Base-by-base conservation (phyloP, 2,113 vertebrate species). In the Erinaceus europaeus region DNA sequence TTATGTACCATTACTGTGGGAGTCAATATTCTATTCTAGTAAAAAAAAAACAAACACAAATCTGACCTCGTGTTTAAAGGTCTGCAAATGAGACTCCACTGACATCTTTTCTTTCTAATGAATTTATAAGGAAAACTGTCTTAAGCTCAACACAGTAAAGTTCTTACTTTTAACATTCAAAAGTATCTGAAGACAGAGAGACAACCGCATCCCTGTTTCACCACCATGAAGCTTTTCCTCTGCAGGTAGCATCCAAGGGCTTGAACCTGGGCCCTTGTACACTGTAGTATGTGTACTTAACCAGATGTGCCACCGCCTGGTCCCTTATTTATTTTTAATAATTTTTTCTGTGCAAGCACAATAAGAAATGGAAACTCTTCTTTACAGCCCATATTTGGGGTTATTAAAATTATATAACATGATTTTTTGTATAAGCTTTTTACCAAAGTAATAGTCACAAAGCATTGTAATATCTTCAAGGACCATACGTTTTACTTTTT, bases 51-150 rank as follows among this genome's bases (percentile, higher is more conserved):
- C n/a, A n/a, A n/a, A n/a, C n/a, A n/a, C n/a, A 50, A 68, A 64
- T 29, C 64, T 74, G 0, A 27, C 4, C 46, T n/a, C 17, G 2
- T 50, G 1, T 53, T 62, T 68, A 61, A 82, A 6, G 10, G 53
- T 9, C 8, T 48, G n/a, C 1, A 12, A 36, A 50, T 10, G 2
- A 6, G n/a, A 0, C 1, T 25, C 13, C 32, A 12, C 7, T 23
- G 14, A 9, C 18, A 52, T 4, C 10, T 76, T 83, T 82, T 15
- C 5, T 82, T 75, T 78, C 40, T 52, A 59, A 57, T 36, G 36
- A n/a, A 55, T 32, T 76, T 2, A 53, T 13, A 23, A 87, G 11
- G 10, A 81, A 74, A 81, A 82, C 6, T 48, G 3, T 29, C 15
- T 53, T 5, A 78, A 25, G n/a, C n/a, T 73, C 2, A 57, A 74